Base-by-base conservation (phyloP, 1,140 invertebrate genomes). In the Hyles vespertilio region DNA sequence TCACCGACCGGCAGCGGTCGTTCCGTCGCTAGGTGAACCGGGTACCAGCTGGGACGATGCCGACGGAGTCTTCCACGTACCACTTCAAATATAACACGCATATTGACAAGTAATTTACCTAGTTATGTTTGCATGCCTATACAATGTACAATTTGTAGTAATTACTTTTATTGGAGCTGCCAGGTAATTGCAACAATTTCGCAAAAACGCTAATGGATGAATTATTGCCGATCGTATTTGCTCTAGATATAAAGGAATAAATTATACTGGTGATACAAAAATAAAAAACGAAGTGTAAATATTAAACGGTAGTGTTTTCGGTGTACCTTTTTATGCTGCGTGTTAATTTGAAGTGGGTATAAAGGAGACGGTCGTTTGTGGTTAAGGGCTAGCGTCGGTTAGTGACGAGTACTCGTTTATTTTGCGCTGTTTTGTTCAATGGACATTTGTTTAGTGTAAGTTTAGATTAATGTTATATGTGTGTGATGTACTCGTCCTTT, bases 371-470 rank as follows among this genome's bases (percentile, higher is more conserved):
- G 49, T 51, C 45, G 32, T 49, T 22, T 47, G 44, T 51, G 44
- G 49, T 51, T 33, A 33, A 5, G 43, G 59, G 55, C 69, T 80
- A 71, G 79, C 79, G 84, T 64, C 72, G 75, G 58, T 62, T 78
- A 79, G 70, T 72, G 80, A 72, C 81, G 81, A 74, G 84, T 85
- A 83, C 77, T 84, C 81, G 64, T 83, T 83, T 87, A 72, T 74
- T 87, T 87, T 87, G 84, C 82, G 84, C 79, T 73, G 56, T 53
- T 73, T 77, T 70, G 59, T 72, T 74, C 11, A 72, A 77, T 77
- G 77, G 78, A 86, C 80, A 57, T 68, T 77, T 74, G 54, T 75
- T 74, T 68, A 74, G 65, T 70, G 69, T 81, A 76, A 72, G 69
- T 66, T 65, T 70, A 69, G 66, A 66, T 62, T 69, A 56, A 59